Evolutionary conservation across 2,797 vertebrate genomes (phyloP).

Genomic region (Sebastes jordani): DNA sequence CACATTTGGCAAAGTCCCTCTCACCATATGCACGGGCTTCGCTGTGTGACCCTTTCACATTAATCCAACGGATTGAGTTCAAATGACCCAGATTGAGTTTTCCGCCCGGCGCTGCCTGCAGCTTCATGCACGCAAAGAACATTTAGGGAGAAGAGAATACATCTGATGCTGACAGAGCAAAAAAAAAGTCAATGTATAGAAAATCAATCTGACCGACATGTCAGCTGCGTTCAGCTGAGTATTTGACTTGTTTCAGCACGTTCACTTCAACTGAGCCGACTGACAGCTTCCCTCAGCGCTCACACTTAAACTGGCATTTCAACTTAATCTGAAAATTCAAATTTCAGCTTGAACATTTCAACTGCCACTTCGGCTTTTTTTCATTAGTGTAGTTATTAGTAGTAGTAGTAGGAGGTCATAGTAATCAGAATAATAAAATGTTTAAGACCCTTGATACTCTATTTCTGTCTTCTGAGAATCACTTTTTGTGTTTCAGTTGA

Average conservation of each 20-base stretch:
- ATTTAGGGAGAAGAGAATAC: background rate
- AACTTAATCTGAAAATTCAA: background rate
- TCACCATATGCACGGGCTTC: constrained; percentile 11
- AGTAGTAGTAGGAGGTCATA: no score
- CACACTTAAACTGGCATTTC: background rate
- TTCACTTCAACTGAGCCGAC: background rate
- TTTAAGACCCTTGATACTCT: background rate
- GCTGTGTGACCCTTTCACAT: constrained; percentile 18
- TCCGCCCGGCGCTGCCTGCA: background rate
- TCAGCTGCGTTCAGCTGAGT: background rate
- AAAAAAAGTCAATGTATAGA: background rate
- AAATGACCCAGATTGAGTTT: constrained; percentile 51
- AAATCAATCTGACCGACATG: background rate
- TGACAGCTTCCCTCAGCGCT: background rate
- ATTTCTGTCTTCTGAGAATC: no score
- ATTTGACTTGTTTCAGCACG: background rate
- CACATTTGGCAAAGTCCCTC: background rate
- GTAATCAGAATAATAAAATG: background rate
- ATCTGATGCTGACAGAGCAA: background rate
- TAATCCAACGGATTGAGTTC: constrained; percentile 58
- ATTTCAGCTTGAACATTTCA: background rate
- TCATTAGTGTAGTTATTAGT: background rate
- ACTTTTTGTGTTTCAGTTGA: background rate
- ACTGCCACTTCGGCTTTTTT: background rate
- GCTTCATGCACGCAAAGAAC: constrained; percentile 7